Evolutionary conservation across 2,113 vertebrate genomes (phyloP).

Genomic region (Zingel zingel): DNA sequence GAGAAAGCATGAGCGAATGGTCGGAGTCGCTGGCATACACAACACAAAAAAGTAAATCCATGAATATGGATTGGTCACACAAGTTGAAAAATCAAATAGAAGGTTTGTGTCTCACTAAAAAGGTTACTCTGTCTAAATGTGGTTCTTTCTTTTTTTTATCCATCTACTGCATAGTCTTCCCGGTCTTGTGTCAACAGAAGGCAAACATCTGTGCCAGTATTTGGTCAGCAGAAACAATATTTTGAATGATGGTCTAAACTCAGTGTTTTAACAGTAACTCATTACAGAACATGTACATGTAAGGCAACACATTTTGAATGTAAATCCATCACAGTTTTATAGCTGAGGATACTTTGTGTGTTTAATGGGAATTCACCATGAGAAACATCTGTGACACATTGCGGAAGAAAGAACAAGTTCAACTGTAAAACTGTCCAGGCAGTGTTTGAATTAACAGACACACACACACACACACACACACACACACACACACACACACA

Average conservation of each 20-base stretch:
- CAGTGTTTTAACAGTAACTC: constrained; percentile 15
- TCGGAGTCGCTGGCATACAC: background rate
- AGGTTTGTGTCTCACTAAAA: constrained; percentile 34
- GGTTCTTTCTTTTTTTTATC: constrained; percentile 25
- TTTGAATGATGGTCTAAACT: constrained; percentile 34
- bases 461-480: constrained; percentile 3
- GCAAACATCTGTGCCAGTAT: constrained; percentile 24
- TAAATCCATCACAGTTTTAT: constrained; percentile 41
- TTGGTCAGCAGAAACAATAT: constrained; percentile 31
- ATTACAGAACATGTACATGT: constrained; percentile 7
- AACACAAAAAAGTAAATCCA: background rate
- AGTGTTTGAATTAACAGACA: constrained; percentile 33
- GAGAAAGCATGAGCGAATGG: background rate
- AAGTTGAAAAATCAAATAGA: background rate
- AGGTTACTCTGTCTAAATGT: constrained; percentile 25
- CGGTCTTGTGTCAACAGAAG: constrained; percentile 38
- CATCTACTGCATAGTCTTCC: background rate
- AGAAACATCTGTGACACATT: constrained; percentile 51
- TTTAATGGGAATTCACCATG: constrained; percentile 34
- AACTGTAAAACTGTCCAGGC: constrained; percentile 30
- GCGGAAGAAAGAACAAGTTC: constrained; percentile 41
- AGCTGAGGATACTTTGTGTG: background rate
- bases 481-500: background rate
- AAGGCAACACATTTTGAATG: constrained; percentile 7
- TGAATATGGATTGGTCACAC: constrained; percentile 2